Conservation (phyloP, 2,888 invertebrate species). For the Linyphia triangularis region DNA sequence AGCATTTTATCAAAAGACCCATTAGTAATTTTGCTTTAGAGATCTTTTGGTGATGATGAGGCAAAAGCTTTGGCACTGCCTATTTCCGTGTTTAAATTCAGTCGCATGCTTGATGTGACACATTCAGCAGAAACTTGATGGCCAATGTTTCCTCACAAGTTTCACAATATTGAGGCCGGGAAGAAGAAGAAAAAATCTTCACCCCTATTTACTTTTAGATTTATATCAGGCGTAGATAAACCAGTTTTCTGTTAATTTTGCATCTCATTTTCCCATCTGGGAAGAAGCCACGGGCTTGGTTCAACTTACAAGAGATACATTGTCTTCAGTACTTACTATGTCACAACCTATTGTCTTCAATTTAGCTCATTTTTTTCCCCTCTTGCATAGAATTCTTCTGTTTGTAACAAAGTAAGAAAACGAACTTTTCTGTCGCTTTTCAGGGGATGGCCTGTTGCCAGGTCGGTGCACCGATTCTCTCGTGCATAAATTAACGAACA, state of each 20-base stretch:
- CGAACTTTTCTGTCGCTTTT: background rate
- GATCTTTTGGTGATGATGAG: too few species aligned
- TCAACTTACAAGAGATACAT: background rate
- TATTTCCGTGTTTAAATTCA: too few species aligned
- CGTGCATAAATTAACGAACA: background rate
- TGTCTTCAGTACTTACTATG: background rate
- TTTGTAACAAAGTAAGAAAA: slow-evolving; percentile 17
- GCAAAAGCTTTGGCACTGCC: too few species aligned
- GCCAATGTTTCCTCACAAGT: background rate
- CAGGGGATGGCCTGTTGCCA: background rate
- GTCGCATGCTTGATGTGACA: too few species aligned
- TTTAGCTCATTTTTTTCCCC: background rate
- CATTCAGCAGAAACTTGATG: background rate
- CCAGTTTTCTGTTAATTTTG: background rate
- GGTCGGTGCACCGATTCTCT: background rate
- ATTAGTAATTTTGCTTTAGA: too few species aligned
- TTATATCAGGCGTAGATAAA: background rate
- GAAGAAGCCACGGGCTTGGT: background rate
- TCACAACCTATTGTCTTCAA: background rate
- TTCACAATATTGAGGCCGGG: background rate
- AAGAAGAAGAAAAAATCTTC: background rate
- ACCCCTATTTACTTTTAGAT: background rate
- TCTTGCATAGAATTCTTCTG: background rate
- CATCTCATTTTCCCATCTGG: background rate
- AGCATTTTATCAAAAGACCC: too few species aligned